A percentile compares a stretch with the other conserved stretches of the same genome.
phyloP scores from a whole-genome alignment of 2,888 invertebrate genomes.

The Hirtodrosophila histrioides region DNA sequence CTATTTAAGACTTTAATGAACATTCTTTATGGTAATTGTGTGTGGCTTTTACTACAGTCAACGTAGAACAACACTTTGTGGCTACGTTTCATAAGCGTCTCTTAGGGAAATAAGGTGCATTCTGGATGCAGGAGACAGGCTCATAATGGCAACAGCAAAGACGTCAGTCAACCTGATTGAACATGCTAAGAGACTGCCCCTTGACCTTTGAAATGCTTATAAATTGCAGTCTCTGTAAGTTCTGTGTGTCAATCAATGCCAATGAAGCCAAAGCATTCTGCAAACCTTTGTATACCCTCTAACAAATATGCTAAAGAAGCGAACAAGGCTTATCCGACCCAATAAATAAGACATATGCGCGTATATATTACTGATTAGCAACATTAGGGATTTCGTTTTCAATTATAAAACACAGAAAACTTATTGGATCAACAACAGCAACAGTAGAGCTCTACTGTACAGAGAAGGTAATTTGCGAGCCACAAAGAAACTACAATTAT shows the following conservation, averaged over 20 bases:
- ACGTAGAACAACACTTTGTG: neutral
- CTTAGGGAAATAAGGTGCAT: neutral
- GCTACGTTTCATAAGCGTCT: neutral
- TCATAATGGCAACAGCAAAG: conserved; percentile 21
- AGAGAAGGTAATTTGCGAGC: conserved; percentile 60
- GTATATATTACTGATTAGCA: too few relatives aligned
- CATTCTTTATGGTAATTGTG: conserved; percentile 11
- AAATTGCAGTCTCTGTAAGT: conserved; percentile 5
- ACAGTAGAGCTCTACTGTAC: neutral
- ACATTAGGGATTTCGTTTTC: too few relatives aligned
- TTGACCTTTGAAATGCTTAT: conserved; percentile 2
- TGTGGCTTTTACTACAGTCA: neutral
- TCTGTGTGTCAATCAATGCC: too few relatives aligned
- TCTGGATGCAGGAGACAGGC: conserved; percentile 3
- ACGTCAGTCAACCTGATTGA: conserved; percentile 60
- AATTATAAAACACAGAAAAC: conserved; percentile 11
- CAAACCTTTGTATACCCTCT: too few relatives aligned
- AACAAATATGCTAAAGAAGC: too few relatives aligned
- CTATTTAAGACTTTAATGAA: conserved; percentile 7
- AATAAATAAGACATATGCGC: too few relatives aligned
- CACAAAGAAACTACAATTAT: neutral
- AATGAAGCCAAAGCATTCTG: too few relatives aligned
- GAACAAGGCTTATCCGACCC: too few relatives aligned
- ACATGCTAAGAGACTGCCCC: conserved; percentile 27
- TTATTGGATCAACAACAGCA: neutral